Base-by-base conservation (phyloP, 2,113 vertebrate species). In the Semicossyphus pulcher region DNA sequence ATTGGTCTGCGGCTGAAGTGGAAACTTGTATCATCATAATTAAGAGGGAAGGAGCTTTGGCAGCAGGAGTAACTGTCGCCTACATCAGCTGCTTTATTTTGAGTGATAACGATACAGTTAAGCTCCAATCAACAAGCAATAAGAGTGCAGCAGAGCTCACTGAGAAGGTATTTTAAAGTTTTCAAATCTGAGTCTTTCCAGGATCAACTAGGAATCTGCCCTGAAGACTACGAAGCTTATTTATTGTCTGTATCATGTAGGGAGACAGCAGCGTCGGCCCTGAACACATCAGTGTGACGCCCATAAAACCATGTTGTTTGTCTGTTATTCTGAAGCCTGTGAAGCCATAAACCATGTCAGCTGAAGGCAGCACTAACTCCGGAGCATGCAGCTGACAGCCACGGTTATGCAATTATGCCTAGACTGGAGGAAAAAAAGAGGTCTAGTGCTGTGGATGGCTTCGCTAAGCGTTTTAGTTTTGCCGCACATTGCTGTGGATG, bases 11-110 rank as follows among this genome's bases (percentile, higher is more conserved):
- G 59, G 64, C 48, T 37, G 23, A 54, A 65, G 56, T 83, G 81
- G 77, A 89, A 86, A 83, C 49, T 87, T 23, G 54, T 64, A 64
- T 78, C 62, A 47, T 44, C 16, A 45, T 65, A 62, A 79, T 84
- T 66, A 76, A 65, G 36, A 80, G 69, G 36, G 32, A 72, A 59
- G 36, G 48, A 72, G 70, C 67, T 16, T 36, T 49, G 61, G 65
- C 60, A 68, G 72, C 48, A 21, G 39, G 25, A 49, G n/a, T 28
- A 23, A n/a, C 32, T 63, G 49, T 28, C 59, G 5, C 53, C 47
- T 26, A 68, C 45, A 39, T 85, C 69, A 54, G 73, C 79, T 37
- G 72, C 31, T 66, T 76, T 53, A 68, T 49, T 66, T 64, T 59
- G 32, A 75, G 28, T 52, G 74, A 87, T 75, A 28, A 58, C 9